Evolutionary conservation across 2,113 vertebrate genomes (phyloP).

Genomic region (Tympanuchus pallidicinctus): DNA sequence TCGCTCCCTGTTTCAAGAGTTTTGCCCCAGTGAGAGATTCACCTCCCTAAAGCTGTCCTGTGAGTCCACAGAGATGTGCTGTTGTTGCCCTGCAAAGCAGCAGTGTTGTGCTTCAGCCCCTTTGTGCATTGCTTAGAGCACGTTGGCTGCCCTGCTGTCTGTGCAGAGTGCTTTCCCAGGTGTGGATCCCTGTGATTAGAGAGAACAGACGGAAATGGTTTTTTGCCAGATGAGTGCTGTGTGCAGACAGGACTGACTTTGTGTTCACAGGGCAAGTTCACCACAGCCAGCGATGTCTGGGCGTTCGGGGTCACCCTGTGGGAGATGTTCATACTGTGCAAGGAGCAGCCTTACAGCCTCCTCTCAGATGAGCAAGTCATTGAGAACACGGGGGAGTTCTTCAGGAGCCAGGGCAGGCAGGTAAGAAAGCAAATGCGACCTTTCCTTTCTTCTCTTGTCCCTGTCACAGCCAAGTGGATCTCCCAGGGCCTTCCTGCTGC

Average conservation of each 20-base stretch:
- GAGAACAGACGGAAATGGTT: rapidly evolving
- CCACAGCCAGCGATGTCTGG: constrained; percentile 97
- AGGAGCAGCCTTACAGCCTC: constrained; percentile 93
- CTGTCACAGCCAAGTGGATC: neutral
- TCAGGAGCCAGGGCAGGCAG: constrained; percentile 94
- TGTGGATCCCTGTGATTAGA: rapidly evolving
- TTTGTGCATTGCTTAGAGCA: neutral
- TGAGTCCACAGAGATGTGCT: neutral
- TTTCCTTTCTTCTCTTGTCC: neutral
- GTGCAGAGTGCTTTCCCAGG: rapidly evolving
- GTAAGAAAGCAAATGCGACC: constrained; percentile 53
- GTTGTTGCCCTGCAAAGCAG: neutral
- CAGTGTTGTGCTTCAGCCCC: rapidly evolving
- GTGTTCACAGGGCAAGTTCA: constrained; percentile 91
- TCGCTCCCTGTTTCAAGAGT: neutral
- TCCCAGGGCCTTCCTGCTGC: neutral
- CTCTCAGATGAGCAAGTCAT: constrained; percentile 97
- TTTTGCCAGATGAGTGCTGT: neutral
- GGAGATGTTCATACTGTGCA: constrained; percentile 94
- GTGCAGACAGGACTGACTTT: neutral
- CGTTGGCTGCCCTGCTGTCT: neutral
- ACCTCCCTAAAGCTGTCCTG: neutral
- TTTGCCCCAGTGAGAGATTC: neutral
- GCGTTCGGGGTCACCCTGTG: constrained; percentile 95
- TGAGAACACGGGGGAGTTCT: constrained; percentile 97